Evolutionary conservation across 2,888 invertebrate genomes (phyloP), one percentile per base, ranked within the genome.

Genomic region (Caenorhabditis parvicauda): DNA sequence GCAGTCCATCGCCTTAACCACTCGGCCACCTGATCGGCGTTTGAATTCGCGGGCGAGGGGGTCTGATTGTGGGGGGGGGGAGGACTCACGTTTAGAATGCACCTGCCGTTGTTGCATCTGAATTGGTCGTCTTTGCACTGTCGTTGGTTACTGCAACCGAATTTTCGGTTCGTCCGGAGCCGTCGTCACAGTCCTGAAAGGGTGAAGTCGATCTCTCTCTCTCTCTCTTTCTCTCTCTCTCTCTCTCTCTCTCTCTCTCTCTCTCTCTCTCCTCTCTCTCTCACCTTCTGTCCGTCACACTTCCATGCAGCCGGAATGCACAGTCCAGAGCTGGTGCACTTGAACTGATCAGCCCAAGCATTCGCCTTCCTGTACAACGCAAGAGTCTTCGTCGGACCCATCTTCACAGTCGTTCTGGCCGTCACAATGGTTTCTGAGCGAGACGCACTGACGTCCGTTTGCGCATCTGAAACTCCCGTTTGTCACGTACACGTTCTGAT

Each of bases 301-400:
- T 91, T 89, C 90, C 92, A 92, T 55, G 89, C 88, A 70, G 89
- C 88, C 0, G 94, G 93, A 74, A 98, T 93, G 82, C 98, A 98
- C 82, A 94, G 90, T 0, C 94, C 94, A 14, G 74, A 66, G 21
- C 74, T 68, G 22, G 58, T 61, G 56, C 81, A 81, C 21, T 71
- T 73, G 72, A 81, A 81, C 77, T 82, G 63, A 48, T 73, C 75
- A 69, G 81, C 6, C 51, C n/a, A 72, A 61, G 74, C 83, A 75
- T 0, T 56, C 25, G 4, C 57, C 56, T 2, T 42, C 32, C 1
- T 50, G 47, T 7, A 54, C 51, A 17, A 59, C 58, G 47, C 81
- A 81, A 32, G 67, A 64, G 89, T 92, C 82, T 60, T 83, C 85
- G 72, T 86, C 86, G 1, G 85, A 84, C 5, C 83, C 84, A 76